Evolutionary conservation across 2,888 invertebrate genomes (phyloP).

Genomic region (Macrophya alboannulata): DNA sequence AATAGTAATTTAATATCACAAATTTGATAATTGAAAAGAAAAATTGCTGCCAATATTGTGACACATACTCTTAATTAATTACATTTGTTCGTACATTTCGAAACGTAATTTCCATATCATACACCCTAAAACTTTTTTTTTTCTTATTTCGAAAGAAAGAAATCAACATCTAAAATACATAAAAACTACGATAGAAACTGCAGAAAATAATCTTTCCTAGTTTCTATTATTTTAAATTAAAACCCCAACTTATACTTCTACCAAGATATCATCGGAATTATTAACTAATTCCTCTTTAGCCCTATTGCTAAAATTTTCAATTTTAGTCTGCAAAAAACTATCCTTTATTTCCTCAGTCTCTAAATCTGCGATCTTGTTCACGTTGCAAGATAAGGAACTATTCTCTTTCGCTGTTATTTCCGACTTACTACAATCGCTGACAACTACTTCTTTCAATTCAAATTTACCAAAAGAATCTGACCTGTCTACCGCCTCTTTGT

Average conservation of each 20-base stretch:
- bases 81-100: not conserved
- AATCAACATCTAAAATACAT: not conserved
- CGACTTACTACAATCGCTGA: not conserved
- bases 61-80: not conserved
- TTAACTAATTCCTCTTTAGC: not conserved
- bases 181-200: not conserved
- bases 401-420: constrained; percentile 17
- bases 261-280: not conserved
- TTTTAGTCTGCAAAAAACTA: not conserved
- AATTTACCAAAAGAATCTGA: not conserved
- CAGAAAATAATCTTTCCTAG: not conserved
- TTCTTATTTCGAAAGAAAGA: not conserved
- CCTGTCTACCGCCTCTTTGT: not conserved
- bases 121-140: not conserved
- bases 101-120: not conserved
- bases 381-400: constrained; percentile 30
- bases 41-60: not conserved
- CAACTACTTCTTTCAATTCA: not conserved
- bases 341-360: not conserved
- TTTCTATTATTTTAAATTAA: not conserved
- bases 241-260: not conserved
- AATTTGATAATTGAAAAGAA: not conserved
- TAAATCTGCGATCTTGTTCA: not conserved
- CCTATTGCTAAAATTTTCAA: not conserved
- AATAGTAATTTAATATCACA: not conserved